Base-by-base conservation (phyloP, 2,888 invertebrate species). In the Anodontia alba region DNA sequence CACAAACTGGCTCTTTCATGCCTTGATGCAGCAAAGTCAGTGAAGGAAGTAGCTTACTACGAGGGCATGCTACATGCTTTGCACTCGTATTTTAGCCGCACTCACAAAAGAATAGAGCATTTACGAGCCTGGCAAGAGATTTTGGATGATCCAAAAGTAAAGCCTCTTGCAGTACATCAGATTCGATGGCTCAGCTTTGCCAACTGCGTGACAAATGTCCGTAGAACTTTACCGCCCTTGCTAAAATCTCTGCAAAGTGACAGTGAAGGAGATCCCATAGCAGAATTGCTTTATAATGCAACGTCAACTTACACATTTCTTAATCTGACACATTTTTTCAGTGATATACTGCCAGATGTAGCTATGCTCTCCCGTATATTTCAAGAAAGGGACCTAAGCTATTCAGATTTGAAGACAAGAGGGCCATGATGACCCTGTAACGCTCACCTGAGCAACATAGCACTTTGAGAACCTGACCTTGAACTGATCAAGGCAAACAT, bases 61-160 rank as follows among this genome's bases (percentile, higher is more conserved):
- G n/a, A n/a, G n/a, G 69, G 62, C 31, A 71, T 70, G 57, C 38
- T 74, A 8, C 69, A 70, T 36, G 23, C 79, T 33, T 23, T 74
- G 10, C 62, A 80, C 38, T 70, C 76, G 29, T 76, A 57, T 31
- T 80, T 80, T 46, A 75, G 67, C 36, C n/a, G 79, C 26, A 75
- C 71, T 1, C 70, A 71, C 62, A 79, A 79, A 71, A 57, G 79
- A 66, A 57, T 80, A 29, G 80, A 80, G 72, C 76, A 76, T 38
- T 72, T 80, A 26, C 71, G 66, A 43, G 20, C 51, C 23, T 80
- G 80, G 80, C 75, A 80, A 43, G n/a, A n/a, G n/a, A n/a, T n/a
- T n/a, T n/a, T n/a, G n/a, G n/a, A n/a, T n/a, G n/a, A n/a, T n/a
- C n/a, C 70, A 80, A 29, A 43, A 8, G 43, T 43, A 17, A 43